phyloP scores from a whole-genome alignment of 1,140 invertebrate species.

The Formica exsecta region DNA sequence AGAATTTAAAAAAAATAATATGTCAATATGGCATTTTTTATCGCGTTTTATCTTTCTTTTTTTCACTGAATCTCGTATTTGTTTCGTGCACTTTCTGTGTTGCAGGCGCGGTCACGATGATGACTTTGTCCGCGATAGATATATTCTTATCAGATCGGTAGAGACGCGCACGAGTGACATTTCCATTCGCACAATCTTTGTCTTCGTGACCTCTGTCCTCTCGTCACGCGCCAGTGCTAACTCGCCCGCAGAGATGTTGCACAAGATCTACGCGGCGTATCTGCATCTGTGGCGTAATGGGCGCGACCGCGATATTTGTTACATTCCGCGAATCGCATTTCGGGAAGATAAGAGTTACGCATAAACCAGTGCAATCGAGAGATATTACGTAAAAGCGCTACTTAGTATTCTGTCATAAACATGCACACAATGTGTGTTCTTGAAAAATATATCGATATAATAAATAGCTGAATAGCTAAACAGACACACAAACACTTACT shows the following conservation, averaged over 20 bases:
- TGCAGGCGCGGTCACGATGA: not conserved
- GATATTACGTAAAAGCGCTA: not conserved
- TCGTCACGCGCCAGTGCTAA: constrained; percentile 30
- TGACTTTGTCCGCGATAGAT: not conserved
- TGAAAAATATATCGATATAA: not conserved
- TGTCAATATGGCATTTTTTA: not conserved
- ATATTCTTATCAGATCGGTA: constrained; percentile 49
- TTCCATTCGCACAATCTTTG: constrained; percentile 41
- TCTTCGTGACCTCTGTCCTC: constrained; percentile 12
- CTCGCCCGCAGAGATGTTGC: constrained; percentile 30
- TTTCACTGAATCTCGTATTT: not conserved
- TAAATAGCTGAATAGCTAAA: not conserved
- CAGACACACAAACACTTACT: too few relatives aligned
- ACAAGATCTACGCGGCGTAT: constrained; percentile 19
- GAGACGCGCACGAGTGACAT: not conserved
- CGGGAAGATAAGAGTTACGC: constrained; percentile 5
- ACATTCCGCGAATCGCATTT: constrained; percentile 31
- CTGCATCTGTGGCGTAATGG: constrained; percentile 18
- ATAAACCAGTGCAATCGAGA: not conserved
- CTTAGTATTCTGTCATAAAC: not conserved
- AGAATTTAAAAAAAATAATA: not conserved
- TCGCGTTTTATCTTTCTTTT: not conserved
- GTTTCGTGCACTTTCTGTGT: not conserved
- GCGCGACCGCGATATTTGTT: constrained; percentile 7
- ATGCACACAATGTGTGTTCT: not conserved